Evolutionary conservation across 2,888 invertebrate species (phyloP).

Genomic region (Drosophila paramelanica): DNA sequence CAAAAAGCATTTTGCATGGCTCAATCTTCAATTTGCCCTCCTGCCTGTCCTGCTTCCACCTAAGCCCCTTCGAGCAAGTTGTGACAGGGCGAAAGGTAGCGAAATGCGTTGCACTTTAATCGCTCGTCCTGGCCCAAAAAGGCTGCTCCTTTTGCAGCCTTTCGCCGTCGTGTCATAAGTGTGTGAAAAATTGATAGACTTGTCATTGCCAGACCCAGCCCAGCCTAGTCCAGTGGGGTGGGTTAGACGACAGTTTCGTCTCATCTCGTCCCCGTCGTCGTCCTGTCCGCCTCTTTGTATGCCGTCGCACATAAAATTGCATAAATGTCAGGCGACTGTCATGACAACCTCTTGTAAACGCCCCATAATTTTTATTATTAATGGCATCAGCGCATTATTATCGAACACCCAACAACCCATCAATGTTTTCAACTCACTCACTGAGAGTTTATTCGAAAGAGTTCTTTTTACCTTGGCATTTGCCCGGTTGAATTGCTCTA

Average conservation of each 20-base stretch:
- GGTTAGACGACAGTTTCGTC: slow-evolving; percentile 38
- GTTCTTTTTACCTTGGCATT: slow-evolving; percentile 3
- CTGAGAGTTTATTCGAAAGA: slow-evolving; percentile 11
- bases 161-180: slow-evolving; percentile 63
- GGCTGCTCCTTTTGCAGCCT: slow-evolving; percentile 58
- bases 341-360: slow-evolving; percentile 79
- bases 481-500: background rate
- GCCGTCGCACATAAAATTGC: slow-evolving; percentile 68
- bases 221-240: slow-evolving; percentile 53
- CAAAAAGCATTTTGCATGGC: slow-evolving; percentile 65
- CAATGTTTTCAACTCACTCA: slow-evolving; percentile 23
- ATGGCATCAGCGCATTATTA: slow-evolving; percentile 63
- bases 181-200: slow-evolving; percentile 80
- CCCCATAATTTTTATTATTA: slow-evolving; percentile 79
- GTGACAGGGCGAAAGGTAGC: slow-evolving; percentile 34
- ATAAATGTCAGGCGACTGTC: slow-evolving; percentile 78
- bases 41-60: too few relatives aligned
- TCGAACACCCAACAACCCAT: slow-evolving; percentile 41
- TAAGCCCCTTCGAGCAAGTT: slow-evolving; percentile 39
- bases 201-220: slow-evolving; percentile 52
- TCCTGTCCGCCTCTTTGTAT: slow-evolving; percentile 41
- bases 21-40: slow-evolving; percentile 26
- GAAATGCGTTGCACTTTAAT: slow-evolving; percentile 47
- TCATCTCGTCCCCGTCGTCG: slow-evolving; percentile 12
- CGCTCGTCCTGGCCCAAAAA: slow-evolving; percentile 37